These are phyloP conservation scores for Caenorhabditis uteleia DNA, from an alignment of 2,888 invertebrate genomes.

Conservation along the genomic window DNA sequence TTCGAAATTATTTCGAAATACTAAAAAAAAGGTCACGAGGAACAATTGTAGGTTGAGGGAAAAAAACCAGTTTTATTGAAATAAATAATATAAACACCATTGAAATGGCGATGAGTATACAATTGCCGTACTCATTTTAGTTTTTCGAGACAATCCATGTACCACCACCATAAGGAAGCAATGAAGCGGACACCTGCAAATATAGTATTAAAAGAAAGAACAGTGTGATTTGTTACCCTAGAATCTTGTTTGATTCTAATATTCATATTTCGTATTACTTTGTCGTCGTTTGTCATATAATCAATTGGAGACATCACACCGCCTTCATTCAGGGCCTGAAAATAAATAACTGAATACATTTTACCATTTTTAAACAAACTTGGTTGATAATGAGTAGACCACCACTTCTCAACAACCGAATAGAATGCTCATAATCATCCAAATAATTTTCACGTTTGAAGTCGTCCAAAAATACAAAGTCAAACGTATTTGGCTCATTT, in stretches of 20 bases:
- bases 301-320: constrained; percentile 49
- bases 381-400: constrained; percentile 71
- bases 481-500: constrained; percentile 54
- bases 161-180: constrained; percentile 50
- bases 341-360: background rate
- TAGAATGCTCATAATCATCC: constrained; percentile 70
- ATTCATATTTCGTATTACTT: constrained; percentile 50
- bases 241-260: constrained; percentile 51
- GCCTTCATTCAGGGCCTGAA: constrained; percentile 49
- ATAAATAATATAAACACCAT: constrained; percentile 19
- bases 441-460: constrained; percentile 70
- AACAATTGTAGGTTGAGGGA: too few relatives aligned
- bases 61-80: too few relatives aligned
- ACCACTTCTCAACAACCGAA: constrained; percentile 69
- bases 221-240: too few relatives aligned
- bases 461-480: constrained; percentile 64
- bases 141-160: constrained; percentile 56
- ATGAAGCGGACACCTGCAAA: constrained; percentile 47
- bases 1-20: too few relatives aligned
- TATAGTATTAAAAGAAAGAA: background rate
- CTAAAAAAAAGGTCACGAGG: too few relatives aligned
- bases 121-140: constrained; percentile 16
- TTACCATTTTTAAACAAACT: constrained; percentile 20
- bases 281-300: constrained; percentile 49
- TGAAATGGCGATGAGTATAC: constrained; percentile 19